These are phyloP conservation scores for Indicator maculatus DNA, from an alignment of 2,113 vertebrate species.

Conservation along the genomic window DNA sequence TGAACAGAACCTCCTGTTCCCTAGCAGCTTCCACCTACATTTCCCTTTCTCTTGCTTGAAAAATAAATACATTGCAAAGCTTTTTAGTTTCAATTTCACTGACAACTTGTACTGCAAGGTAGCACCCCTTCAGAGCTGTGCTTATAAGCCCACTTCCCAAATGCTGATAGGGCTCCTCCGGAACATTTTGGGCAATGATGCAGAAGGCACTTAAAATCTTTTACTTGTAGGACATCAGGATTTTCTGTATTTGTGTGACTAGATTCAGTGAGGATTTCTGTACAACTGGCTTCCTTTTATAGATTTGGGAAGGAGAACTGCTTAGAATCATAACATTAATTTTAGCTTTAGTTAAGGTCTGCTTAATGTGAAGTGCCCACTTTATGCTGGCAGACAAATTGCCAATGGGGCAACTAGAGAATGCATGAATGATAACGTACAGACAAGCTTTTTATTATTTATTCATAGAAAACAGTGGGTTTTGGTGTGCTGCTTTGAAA, in stretches of 20 bases:
- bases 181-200: background rate
- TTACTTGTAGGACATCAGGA: background rate
- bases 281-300: constrained; percentile 6
- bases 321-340: constrained; percentile 46
- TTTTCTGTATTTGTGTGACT: background rate
- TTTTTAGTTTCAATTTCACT: constrained; percentile 23
- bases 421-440: constrained; percentile 86
- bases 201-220: constrained; percentile 10
- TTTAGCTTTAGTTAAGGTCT: constrained; percentile 61
- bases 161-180: background rate
- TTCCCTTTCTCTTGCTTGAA: background rate
- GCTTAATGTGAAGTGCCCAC: constrained; percentile 67
- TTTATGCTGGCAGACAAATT: constrained; percentile 69
- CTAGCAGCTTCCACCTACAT: background rate
- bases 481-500: constrained; percentile 92
- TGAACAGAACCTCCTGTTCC: background rate
- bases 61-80: background rate
- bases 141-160: constrained; percentile 9
- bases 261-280: background rate
- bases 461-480: constrained; percentile 94
- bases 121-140: background rate
- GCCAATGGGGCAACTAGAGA: constrained; percentile 83
- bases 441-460: constrained; percentile 90
- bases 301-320: constrained; percentile 33
- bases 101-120: background rate